These are phyloP conservation scores for Apodemia hepburni DNA, from an alignment of 2,888 invertebrate genomes.

Conservation along the genomic window DNA sequence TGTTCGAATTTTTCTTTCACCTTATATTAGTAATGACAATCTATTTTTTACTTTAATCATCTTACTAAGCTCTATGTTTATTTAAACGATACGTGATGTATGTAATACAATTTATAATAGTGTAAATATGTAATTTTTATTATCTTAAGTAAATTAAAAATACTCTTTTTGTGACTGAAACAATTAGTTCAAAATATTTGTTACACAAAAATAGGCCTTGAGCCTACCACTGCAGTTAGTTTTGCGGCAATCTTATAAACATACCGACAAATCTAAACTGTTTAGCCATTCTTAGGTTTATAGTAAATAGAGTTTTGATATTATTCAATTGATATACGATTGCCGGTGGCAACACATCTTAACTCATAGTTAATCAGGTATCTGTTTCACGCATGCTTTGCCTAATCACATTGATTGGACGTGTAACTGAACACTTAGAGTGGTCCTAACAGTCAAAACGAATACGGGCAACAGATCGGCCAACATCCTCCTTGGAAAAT, in stretches of 20 bases:
- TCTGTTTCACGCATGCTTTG: conserved; percentile 71
- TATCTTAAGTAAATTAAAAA: conserved; percentile 54
- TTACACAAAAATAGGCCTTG: conserved; percentile 7
- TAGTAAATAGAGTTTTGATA: conserved; percentile 12
- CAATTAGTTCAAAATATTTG: conserved; percentile 45
- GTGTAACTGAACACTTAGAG: conserved; percentile 72
- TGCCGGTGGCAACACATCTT: conserved; percentile 25
- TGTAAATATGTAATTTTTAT: conserved; percentile 74
- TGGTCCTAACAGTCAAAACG: conserved; percentile 61
- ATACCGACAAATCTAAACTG: conserved; percentile 6
- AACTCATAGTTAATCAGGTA: conserved; percentile 57
- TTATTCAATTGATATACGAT: conserved; percentile 20
- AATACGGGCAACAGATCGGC: conserved; percentile 44
- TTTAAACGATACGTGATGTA: conserved; percentile 71
- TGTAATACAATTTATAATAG: conserved; percentile 73
- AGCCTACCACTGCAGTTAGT: conserved; percentile 16
- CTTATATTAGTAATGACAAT: conserved; percentile 66
- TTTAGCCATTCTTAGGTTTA: conserved; percentile 1
- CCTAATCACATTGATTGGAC: conserved; percentile 74
- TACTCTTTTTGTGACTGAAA: conserved; percentile 46
- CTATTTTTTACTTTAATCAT: conserved; percentile 68
- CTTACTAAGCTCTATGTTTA: conserved; percentile 79
- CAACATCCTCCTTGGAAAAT: conserved; percentile 42
- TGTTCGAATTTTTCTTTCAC: conserved; percentile 65
- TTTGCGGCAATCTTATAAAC: conserved; percentile 15